Base-by-base conservation (phyloP, 2,888 invertebrate species). In the Halictus ligatus region DNA sequence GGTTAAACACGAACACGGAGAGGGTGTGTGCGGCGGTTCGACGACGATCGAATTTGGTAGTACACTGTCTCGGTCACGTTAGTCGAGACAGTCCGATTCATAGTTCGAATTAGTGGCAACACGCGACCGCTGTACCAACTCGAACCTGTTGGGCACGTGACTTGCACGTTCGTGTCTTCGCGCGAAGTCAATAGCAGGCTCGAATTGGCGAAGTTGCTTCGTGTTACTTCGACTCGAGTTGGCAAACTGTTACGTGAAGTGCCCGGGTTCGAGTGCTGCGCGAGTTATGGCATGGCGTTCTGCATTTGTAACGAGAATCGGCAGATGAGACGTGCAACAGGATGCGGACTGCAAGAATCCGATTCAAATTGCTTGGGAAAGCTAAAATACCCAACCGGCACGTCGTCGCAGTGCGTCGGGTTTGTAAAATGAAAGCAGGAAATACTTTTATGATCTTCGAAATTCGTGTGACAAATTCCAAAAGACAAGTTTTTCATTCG, bases 81-180 rank as follows among this genome's bases (percentile, higher is more conserved):
- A 25, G 29, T 29, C 29, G 7, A 7, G 15, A 64, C 7, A 64
- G 64, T 29, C 64, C 29, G 29, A 64, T 29, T 64, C 64, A 29
- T 64, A 64, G 64, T 64, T 64, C 7, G 29, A 29, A 29, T 64
- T 64, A 64, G 64, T 29, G 29, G 29, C 15, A 15, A 29, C 64
- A 64, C 64, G 64, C 64, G 64, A 81, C 76, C 60, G 7, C 64
- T 29, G 64, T 64, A 13, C 64, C 29, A 64, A 64, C 29, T 15
- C 15, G 29, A 29, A 64, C 64, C 64, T 64, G 64, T 80, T 75
- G 85, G 77, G 35, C 40, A 40, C 75, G 60, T 43, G 75, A 64
- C 64, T 29, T 29, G 15, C 64, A 29, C 15, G 15, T 29, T 29
- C 64, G 29, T 29, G 64, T 29, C 64, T 29, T 74, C 50, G 60